Evolutionary conservation across 2,113 vertebrate genomes (phyloP).

Genomic region (Elachura formosa): DNA sequence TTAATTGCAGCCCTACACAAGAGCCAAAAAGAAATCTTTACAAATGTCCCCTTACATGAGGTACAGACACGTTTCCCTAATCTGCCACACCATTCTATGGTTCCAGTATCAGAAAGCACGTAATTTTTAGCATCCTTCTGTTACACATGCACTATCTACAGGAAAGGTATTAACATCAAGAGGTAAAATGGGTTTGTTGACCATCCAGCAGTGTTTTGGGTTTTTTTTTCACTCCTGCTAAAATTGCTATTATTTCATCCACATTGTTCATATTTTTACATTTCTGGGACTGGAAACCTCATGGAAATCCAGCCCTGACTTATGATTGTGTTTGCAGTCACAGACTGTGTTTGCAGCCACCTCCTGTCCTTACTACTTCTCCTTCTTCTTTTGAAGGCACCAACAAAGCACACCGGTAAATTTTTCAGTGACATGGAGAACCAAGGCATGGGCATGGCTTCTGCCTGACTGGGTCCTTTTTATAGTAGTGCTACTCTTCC

Average conservation of each 20-base stretch:
- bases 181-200: not conserved
- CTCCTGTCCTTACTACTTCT: not conserved
- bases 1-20: not conserved
- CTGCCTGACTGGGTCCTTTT: not conserved
- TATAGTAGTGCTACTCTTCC: not conserved
- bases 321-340: rapidly evolving
- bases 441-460: not conserved
- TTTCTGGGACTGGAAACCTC: not conserved
- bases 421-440: not conserved
- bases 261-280: not conserved
- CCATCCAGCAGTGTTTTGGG: not conserved
- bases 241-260: not conserved
- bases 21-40: not conserved
- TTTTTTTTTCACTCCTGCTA: not conserved
- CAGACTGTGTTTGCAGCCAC: too few relatives aligned
- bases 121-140: not conserved
- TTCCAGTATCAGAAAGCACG: not conserved
- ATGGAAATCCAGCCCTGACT: not conserved
- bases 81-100: not conserved
- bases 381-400: not conserved
- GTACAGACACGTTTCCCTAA: not conserved
- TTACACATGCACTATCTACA: not conserved
- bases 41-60: not conserved
- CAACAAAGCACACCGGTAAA: not conserved
- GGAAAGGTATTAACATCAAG: not conserved